Percentiles rank a stretch among this genome's conserved stretches.
Evolutionary conservation across 2,113 vertebrate genomes (phyloP).

Genomic region (Ellobius talpinus): DNA sequence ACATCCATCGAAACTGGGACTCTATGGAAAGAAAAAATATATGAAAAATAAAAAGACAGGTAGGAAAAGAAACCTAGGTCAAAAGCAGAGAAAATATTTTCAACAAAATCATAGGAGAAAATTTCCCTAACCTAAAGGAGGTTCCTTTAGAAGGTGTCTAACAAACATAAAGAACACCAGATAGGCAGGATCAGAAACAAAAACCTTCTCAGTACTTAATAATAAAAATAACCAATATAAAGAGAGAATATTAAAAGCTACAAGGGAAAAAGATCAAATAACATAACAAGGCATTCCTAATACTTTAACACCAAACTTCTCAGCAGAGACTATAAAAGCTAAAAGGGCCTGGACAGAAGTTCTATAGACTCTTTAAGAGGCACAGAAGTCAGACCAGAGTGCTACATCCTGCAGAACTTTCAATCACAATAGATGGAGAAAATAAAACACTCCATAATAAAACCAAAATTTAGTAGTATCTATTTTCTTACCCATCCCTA

Average conservation of each 20-base stretch:
- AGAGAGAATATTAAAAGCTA: not conserved
- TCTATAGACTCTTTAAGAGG: not conserved
- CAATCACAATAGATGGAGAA: not conserved
- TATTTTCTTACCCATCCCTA: not conserved
- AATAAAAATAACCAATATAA: not conserved
- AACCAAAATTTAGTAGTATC: not conserved
- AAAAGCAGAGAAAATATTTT: not conserved
- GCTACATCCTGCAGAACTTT: not conserved
- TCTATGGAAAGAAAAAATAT: not conserved
- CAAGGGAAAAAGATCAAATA: not conserved
- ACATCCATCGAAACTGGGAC: not conserved
- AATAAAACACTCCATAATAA: not conserved
- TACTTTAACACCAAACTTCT: not conserved
- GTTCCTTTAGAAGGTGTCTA: not conserved
- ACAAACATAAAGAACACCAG: not conserved
- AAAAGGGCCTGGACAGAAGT: not conserved
- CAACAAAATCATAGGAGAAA: not conserved
- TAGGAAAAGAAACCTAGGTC: not conserved
- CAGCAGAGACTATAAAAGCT: not conserved
- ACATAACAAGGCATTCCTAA: not conserved
- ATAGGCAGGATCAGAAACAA: not conserved
- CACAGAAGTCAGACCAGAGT: not conserved
- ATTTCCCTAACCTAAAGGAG: not conserved
- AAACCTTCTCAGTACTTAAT: not conserved
- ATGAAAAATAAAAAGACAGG: not conserved